Base-by-base conservation (phyloP, 2,888 invertebrate species). In the Megaustenia siamemsis region DNA sequence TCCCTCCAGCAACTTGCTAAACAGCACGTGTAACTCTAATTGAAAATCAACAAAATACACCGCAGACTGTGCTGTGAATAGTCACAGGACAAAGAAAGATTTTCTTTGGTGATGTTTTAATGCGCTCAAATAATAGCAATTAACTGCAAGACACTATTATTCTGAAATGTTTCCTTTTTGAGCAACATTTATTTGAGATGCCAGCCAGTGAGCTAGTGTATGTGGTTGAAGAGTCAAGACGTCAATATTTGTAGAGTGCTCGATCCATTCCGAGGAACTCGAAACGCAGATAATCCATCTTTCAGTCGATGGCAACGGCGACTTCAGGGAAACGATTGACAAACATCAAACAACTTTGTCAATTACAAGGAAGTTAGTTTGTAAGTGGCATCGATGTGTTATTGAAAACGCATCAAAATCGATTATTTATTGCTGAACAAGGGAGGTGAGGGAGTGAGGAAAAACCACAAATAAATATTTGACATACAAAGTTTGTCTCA, bases 151-250 rank as follows among this genome's bases (percentile, higher is more conserved):
- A 73, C 45, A 21, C 71, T n/a, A 38, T 73, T 45, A 73, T 73
- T 73, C 24, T 5, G 28, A 73, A 45, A 43, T 73, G 45, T n/a
- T 73, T 73, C 71, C 71, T 45, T 73, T 73, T 28, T 28, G 28
- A n/a, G n/a, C 71, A 15, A 45, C 6, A 28, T 43, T 45, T 73
- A 73, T 73, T 73, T n/a, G 45, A 73, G 28, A 28, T 43, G 45
- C n/a, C 71, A 73, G 69, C n/a, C 69, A 71, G 69, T 71, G n/a
- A 73, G n/a, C 71, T 45, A 73, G 71, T 73, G 45, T 73, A 15
- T 12, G 71, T 10, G 43, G n/a, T 21, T 28, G 28, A 45, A 45
- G 28, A 73, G 71, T 28, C n/a, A 73, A 15, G 71, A 28, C 43
- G 28, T 73, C 71, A 45, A 73, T 73, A 73, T 15, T n/a, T 73